Conservation (phyloP, 2,888 invertebrate species). For the Hydrotaea cyrtoneurina region DNA sequence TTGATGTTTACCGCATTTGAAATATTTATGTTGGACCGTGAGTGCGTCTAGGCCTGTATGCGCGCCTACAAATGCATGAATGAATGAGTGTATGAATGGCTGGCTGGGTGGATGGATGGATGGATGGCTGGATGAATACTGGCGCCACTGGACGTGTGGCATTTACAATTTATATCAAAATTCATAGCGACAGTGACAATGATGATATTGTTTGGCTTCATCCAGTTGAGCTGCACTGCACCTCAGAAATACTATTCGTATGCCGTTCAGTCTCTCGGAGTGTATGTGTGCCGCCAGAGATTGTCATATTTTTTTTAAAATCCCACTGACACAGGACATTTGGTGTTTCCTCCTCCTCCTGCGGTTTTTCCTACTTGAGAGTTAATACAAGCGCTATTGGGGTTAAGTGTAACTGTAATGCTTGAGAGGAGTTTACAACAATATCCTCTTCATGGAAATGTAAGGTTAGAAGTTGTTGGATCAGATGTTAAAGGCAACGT, state of each 20-base stretch:
- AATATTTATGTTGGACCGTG: conserved; percentile 46
- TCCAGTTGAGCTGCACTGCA: not conserved
- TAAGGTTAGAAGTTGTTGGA: no score
- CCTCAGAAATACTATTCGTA: not conserved
- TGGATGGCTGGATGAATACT: conserved; percentile 35
- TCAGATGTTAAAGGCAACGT: no score
- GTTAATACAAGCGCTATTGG: no score
- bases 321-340: conserved; percentile 1
- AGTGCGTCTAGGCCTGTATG: not conserved
- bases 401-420: no score
- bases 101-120: not conserved
- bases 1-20: conserved; percentile 62
- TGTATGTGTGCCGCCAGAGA: not conserved
- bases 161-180: conserved; percentile 65
- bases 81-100: conserved; percentile 49
- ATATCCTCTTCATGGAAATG: no score
- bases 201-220: conserved; percentile 21
- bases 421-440: no score
- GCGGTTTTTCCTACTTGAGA: no score
- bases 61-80: conserved; percentile 22
- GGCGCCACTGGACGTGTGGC: conserved; percentile 67
- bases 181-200: conserved; percentile 34
- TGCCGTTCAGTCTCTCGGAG: not conserved
- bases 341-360: not conserved
- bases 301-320: not conserved